phyloP scores from a whole-genome alignment of 2,113 vertebrate species.

The Puntigrus tetrazona region DNA sequence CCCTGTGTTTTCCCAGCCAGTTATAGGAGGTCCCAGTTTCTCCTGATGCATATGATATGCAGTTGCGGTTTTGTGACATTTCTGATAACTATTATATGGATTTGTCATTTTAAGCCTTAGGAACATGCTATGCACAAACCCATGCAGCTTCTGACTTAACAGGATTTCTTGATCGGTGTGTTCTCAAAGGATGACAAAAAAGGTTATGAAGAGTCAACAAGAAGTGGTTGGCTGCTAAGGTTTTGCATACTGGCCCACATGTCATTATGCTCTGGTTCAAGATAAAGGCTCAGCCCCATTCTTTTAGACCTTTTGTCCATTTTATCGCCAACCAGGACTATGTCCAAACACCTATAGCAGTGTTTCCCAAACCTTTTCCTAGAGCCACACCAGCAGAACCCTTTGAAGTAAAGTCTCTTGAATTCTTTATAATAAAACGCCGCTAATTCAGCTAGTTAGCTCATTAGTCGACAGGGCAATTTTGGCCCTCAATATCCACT shows the following conservation, averaged over 20 bases:
- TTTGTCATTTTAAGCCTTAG: neutral
- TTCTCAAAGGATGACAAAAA: neutral
- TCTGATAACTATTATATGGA: neutral
- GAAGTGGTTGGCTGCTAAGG: neutral
- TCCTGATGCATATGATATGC: neutral
- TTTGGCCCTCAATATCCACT: neutral
- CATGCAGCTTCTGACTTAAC: neutral
- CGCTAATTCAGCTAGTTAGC: neutral
- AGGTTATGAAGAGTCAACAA: neutral
- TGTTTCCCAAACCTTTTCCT: neutral
- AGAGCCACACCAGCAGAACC: neutral
- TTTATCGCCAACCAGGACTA: neutral
- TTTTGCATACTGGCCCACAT: neutral
- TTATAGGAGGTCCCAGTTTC: neutral
- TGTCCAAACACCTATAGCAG: neutral
- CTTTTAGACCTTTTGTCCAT: neutral
- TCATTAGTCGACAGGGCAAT: neutral
- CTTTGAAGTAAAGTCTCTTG: too few relatives aligned
- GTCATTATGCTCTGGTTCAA: neutral
- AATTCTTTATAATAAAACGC: neutral
- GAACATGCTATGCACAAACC: neutral
- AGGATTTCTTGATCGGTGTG: neutral
- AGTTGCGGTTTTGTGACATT: neutral
- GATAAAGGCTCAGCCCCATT: neutral
- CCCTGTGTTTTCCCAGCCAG: neutral